Evolutionary conservation across 2,797 vertebrate genomes (phyloP), one percentile per base, ranked within the genome.

Genomic region (Peromyscus melanophrys): DNA sequence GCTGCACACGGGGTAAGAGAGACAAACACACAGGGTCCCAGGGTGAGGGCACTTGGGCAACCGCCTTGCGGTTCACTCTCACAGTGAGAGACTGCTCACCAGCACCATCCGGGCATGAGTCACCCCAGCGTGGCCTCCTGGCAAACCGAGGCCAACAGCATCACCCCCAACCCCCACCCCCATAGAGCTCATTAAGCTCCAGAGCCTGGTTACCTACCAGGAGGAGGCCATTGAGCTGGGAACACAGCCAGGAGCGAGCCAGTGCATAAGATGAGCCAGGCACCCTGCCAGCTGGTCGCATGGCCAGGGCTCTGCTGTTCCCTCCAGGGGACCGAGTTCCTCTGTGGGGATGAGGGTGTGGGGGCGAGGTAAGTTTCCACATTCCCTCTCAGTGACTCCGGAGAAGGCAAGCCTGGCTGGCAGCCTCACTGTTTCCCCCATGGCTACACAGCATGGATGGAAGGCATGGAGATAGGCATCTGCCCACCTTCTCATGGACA

Each of bases 341-440:
- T 67, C 67, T 73, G 81, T 67, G 71, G 63, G 46, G 46, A 29
- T 27, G 63, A 37, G 65, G 11, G 37, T 34, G 61, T 49, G 83
- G 61, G 59, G 43, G 19, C 10, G 5, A n/a, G 29, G 87, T 85
- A 49, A 81, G 71, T 96, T 90, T 89, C 91, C 93, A 92, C 31
- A 69, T 78, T 57, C 90, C 61, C 80, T 94, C 89, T 65, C 76
- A 34, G 76, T 95, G 94, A 92, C 83, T 96, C 91, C 7, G 40
- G 87, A 84, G 89, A 78, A 87, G 67, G 80, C 71, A 37, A 63
- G 43, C 37, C 61, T 55, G 77, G 43, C 34, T 65, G 91, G 59
- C 77, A 13, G 83, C 59, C 34, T 71, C 75, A 55, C 61, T 7
- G 13, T 49, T 43, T 9, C 57, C 69, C 6, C 59, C 46, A 43